A percentile compares a stretch with the other conserved stretches of the same genome.
These are phyloP conservation scores for Norana najaformis DNA, from an alignment of 2,888 invertebrate genomes.

Conservation along the genomic window DNA sequence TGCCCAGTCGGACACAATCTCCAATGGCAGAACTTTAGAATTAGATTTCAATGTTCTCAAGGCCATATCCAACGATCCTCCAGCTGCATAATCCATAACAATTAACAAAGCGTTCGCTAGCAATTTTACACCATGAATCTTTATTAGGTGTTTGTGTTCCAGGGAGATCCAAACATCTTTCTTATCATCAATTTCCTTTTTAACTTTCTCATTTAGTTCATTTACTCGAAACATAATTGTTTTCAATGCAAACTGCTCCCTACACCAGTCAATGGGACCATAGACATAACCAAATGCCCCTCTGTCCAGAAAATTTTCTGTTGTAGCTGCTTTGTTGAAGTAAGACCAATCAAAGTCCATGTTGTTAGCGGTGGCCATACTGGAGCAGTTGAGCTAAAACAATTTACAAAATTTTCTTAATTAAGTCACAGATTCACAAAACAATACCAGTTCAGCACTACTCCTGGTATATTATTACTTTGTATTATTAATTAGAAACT, in stretches of 20 bases:
- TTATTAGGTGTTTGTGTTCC: background rate
- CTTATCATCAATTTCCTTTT: background rate
- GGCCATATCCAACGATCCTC: background rate
- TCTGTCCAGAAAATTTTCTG: background rate
- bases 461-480: too few relatives aligned
- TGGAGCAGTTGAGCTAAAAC: background rate
- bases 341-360: background rate
- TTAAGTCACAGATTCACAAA: too few relatives aligned
- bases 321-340: background rate
- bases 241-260: background rate
- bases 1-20: background rate
- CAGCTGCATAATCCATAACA: background rate
- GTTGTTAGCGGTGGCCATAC: background rate
- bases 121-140: background rate
- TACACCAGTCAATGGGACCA: background rate
- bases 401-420: too few relatives aligned
- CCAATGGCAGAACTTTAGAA: background rate
- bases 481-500: too few relatives aligned
- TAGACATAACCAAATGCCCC: background rate
- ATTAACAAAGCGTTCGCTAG: background rate
- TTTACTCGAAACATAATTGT: background rate
- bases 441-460: too few relatives aligned
- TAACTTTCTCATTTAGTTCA: background rate
- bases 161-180: background rate
- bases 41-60: background rate